Base-by-base conservation (phyloP, 2,797 vertebrate genomes). In the Lagocephalus sceleratus region DNA sequence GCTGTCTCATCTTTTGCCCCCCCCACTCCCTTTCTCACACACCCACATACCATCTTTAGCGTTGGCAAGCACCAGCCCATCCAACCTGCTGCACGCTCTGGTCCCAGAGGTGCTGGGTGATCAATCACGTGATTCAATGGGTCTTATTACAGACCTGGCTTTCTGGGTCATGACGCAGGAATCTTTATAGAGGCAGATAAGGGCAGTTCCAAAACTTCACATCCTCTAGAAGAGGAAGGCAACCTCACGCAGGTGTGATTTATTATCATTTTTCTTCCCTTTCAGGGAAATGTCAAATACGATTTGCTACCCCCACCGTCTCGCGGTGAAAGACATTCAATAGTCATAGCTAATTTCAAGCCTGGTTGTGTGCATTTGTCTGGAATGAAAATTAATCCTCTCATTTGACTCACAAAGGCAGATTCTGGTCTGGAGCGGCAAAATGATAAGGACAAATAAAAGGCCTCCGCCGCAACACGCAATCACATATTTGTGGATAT, bases 101-200 rank as follows among this genome's bases (percentile, higher is more conserved):
- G 46, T 70, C 72, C 67, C 65, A 48, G 66, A 53, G 11, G 52
- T 3, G 57, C 26, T 38, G 58, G 80, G 57, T 19, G 51, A 88
- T 90, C 83, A 85, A 85, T 90, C 88, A 89, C 74, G 73, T 74
- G 62, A 80, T 79, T 73, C 82, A 76, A 85, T 84, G 79, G 81
- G 58, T 85, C 83, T 86, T 86, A 90, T 90, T 88, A 89, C 83
- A 83, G 86, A 79, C 74, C 81, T 81, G 71, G 35, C 77, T 81
- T 77, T 81, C 76, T 72, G 61, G 85, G 87, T 90, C 88, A 86
- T 75, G 57, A 81, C 62, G 71, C 63, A 76, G 74, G 84, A 88
- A 87, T 89, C 85, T 87, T 87, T 88, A 86, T 81, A 76, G 73
- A 46, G 44, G 71, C 65, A 76, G 60, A 82, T 83, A 81, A 61